phyloP scores from a whole-genome alignment of 2,797 vertebrate genomes.

The Falco naumanni region DNA sequence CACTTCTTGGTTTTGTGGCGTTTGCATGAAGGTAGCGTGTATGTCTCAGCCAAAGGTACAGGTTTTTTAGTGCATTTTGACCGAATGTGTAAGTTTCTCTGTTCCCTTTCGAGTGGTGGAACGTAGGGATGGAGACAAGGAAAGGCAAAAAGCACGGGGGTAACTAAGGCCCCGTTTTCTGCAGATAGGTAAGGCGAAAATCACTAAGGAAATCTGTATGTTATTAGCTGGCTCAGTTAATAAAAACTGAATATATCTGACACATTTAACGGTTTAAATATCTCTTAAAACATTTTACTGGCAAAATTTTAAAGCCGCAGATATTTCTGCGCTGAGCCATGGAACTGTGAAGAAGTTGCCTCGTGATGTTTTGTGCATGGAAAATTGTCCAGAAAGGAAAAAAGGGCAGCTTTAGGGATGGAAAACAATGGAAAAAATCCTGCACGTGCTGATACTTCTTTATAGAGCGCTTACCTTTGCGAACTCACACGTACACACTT shows the following conservation, averaged over 20 bases:
- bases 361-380: not conserved
- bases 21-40: not conserved
- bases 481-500: not conserved
- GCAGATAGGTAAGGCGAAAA: not conserved
- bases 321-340: not conserved
- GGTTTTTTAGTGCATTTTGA: fast-evolving
- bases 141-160: not conserved
- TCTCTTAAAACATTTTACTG: not conserved
- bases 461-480: not conserved
- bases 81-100: not conserved
- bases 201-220: not conserved
- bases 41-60: not conserved
- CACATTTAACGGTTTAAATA: not conserved
- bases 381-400: not conserved
- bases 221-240: not conserved
- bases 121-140: not conserved
- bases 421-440: not conserved
- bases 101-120: not conserved
- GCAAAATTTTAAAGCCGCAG: not conserved
- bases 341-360: not conserved
- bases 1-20: not conserved
- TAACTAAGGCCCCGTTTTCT: not conserved
- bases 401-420: not conserved
- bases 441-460: not conserved
- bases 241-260: not conserved